Base-by-base conservation (phyloP, 2,797 vertebrate species). In the Parambassis ranga region DNA sequence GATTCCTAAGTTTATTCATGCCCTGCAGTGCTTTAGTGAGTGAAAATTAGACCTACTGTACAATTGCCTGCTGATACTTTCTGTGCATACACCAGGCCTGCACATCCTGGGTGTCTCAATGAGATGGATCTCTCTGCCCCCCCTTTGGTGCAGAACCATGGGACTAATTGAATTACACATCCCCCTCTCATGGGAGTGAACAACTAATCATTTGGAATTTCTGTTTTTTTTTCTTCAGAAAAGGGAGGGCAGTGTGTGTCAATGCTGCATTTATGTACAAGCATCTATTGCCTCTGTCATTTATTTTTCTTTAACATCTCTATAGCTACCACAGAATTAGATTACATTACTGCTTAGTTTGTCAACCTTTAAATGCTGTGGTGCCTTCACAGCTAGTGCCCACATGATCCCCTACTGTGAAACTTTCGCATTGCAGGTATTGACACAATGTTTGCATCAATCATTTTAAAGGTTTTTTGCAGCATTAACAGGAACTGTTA, bases 111-210 rank as follows among this genome's bases (percentile, higher is more conserved):
- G 66, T 75, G 36, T 75, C 68, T 78, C 74, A 51, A 44, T 66
- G 73, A 74, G 79, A 91, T 82, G 75, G 74, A 87, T 82, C 35
- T 66, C 65, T 85, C 81, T 60, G 69, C 76, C 71, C 83, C 74
- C 76, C 63, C 81, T 84, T 68, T 77, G 66, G 83, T 88, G 81
- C 84, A 82, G 82, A 87, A 85, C 83, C 33, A 52, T 66, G 75
- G 83, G 85, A 87, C 83, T 91, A 90, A 93, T 91, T 90, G 76
- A 92, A 92, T 93, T 91, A 91, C 86, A 75, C 67, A 63, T 64
- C 72, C 73, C 65, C 68, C 68, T 71, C 71, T 62, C 79, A 66
- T 48, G 82, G 82, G 87, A 86, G 68, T 43, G 76, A 69, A 75
- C 80, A 63, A 84, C 86, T 87, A 90, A 92, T 90, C 78, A 88